Evolutionary conservation across 2,113 vertebrate species (phyloP).

Genomic region (Calonectris borealis): DNA sequence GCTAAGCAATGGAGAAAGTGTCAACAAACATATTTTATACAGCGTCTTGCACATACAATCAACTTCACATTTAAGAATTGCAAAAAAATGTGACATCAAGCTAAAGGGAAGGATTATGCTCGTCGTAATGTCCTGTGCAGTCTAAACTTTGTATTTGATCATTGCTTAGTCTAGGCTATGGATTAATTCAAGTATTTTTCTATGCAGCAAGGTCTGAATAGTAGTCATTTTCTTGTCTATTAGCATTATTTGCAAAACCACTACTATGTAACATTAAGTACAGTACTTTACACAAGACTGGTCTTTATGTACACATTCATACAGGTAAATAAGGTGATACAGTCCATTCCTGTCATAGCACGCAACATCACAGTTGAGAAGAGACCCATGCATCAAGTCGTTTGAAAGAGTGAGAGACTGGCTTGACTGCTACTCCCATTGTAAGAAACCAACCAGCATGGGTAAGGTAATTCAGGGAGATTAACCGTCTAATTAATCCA

Average conservation of each 20-base stretch:
- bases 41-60: neutral
- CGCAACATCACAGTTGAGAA: neutral
- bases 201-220: conserved; percentile 31
- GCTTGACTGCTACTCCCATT: neutral
- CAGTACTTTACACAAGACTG: neutral
- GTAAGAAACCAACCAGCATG: neutral
- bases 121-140: neutral
- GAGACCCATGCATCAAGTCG: neutral
- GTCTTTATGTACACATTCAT: neutral
- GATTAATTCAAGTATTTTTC: conserved; percentile 70
- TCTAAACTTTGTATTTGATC: conserved; percentile 19
- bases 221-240: neutral
- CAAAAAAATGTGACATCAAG: neutral
- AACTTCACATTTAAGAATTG: neutral
- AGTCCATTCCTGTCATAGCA: neutral
- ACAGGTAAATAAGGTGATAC: neutral
- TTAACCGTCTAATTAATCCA: neutral
- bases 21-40: conserved; percentile 44
- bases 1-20: neutral
- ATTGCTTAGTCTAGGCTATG: neutral
- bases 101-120: conserved; percentile 11
- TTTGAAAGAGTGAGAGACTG: neutral
- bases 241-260: neutral
- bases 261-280: neutral
- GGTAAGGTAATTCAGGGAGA: neutral